A percentile compares a stretch with the other conserved stretches of the same genome.
Evolutionary conservation across 2,888 invertebrate species (phyloP).

Genomic region (Diarsia rubi): DNA sequence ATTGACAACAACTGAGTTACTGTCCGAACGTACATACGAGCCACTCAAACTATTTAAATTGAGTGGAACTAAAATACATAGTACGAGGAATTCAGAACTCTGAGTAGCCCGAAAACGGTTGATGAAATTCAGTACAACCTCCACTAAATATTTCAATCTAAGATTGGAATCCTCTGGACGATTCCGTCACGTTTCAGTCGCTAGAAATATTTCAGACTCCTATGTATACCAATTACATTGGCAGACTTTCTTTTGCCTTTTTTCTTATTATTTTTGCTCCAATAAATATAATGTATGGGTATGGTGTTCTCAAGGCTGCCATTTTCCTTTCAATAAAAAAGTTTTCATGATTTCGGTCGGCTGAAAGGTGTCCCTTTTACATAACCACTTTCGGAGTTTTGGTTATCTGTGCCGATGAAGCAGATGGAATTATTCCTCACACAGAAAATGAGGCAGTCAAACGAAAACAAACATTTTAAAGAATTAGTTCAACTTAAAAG

Average conservation of each 20-base stretch:
- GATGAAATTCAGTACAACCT: conserved; percentile 17
- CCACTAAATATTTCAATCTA: conserved; percentile 32
- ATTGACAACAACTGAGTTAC: conserved; percentile 19
- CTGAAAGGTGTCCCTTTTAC: conserved; percentile 30
- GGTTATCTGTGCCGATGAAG: conserved; percentile 3
- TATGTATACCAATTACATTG: conserved; percentile 10
- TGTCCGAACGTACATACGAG: conserved; percentile 4
- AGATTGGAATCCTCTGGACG: conserved; percentile 11
- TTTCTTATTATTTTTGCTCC: conserved; percentile 24
- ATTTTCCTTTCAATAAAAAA: conserved; percentile 35
- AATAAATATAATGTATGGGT: conserved; percentile 28
- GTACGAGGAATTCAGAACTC: conserved; percentile 6
- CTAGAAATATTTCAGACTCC: conserved; percentile 20
- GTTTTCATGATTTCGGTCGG: conserved; percentile 35
- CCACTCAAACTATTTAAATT: conserved; percentile 43
- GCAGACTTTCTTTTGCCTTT: conserved; percentile 8
- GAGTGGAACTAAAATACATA: conserved; percentile 6
- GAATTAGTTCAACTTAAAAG: conserved; percentile 46
- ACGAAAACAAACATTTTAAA: conserved; percentile 32
- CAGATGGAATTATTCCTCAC: conserved; percentile 14
- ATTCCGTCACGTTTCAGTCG: conserved; percentile 32
- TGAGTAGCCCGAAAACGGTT: conserved; percentile 10
- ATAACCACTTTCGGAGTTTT: conserved; percentile 21
- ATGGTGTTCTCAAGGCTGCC: conserved; percentile 27
- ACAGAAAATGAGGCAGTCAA: conserved; percentile 20